These are phyloP conservation scores for Nesoenas mayeri DNA, from an alignment of 2,113 vertebrate species.

Conservation along the genomic window DNA sequence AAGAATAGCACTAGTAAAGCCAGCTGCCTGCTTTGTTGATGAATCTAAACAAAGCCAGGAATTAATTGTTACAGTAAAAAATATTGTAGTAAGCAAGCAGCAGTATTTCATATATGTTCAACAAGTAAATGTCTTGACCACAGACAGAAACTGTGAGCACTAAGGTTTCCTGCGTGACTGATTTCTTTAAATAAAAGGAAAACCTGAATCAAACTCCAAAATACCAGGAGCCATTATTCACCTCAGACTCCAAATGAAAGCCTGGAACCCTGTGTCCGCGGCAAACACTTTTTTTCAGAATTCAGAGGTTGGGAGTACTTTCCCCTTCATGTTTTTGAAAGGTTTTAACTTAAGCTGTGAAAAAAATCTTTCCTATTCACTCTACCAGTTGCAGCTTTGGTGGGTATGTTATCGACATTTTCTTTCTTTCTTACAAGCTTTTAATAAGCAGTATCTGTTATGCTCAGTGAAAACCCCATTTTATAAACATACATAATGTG, in stretches of 20 bases:
- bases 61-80: background rate
- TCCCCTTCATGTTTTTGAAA: background rate
- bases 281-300: rapidly evolving
- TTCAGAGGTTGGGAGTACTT: background rate
- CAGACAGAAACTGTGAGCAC: background rate
- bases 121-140: background rate
- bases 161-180: background rate
- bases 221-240: background rate
- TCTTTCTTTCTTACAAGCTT: background rate
- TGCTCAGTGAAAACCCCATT: background rate
- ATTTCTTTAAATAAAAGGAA: background rate
- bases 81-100: background rate
- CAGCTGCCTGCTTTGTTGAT: background rate
- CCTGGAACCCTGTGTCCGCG: background rate
- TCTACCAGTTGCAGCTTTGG: background rate
- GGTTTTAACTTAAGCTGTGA: background rate
- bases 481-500: background rate
- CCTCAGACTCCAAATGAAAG: background rate
- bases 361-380: background rate
- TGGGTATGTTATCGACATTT: background rate
- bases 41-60: background rate
- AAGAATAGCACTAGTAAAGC: background rate
- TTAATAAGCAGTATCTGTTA: background rate
- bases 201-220: background rate
- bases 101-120: background rate